These are phyloP conservation scores for Parnassius mnemosyne DNA, from an alignment of 2,888 invertebrate species.

Conservation along the genomic window DNA sequence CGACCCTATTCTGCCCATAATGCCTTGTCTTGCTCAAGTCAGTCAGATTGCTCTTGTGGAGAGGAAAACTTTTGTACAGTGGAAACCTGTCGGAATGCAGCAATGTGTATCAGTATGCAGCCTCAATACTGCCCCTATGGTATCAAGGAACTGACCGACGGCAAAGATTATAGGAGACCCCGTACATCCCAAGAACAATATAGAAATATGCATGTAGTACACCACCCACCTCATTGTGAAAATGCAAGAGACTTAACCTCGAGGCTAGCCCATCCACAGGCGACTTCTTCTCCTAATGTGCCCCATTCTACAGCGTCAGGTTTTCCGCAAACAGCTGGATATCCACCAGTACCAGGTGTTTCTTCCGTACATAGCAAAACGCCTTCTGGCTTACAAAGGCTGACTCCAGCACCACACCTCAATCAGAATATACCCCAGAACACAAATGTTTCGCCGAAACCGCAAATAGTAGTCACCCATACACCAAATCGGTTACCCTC, in stretches of 20 bases:
- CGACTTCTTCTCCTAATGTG: slow-evolving; percentile 7
- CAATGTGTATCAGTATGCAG: slow-evolving; percentile 10
- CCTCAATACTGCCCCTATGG: slow-evolving; percentile 6
- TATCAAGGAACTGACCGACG: neutral
- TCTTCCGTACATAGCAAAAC: slow-evolving; percentile 6
- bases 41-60: slow-evolving; percentile 16
- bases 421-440: slow-evolving; percentile 11
- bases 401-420: neutral
- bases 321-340: neutral
- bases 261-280: slow-evolving; percentile 8
- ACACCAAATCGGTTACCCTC: neutral
- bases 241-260: neutral
- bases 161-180: neutral
- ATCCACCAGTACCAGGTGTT: slow-evolving; percentile 3
- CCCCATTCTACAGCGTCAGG: neutral
- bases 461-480: neutral
- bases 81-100: slow-evolving; percentile 23
- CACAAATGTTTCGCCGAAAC: neutral
- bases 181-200: neutral
- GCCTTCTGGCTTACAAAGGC: neutral
- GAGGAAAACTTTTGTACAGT: slow-evolving; percentile 27
- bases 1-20: slow-evolving; percentile 9
- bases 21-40: slow-evolving; percentile 10
- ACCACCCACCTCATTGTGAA: neutral
- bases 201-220: neutral